Evolutionary conservation across 2,113 vertebrate species (phyloP).

Genomic region (Megaleporinus macrocephalus): DNA sequence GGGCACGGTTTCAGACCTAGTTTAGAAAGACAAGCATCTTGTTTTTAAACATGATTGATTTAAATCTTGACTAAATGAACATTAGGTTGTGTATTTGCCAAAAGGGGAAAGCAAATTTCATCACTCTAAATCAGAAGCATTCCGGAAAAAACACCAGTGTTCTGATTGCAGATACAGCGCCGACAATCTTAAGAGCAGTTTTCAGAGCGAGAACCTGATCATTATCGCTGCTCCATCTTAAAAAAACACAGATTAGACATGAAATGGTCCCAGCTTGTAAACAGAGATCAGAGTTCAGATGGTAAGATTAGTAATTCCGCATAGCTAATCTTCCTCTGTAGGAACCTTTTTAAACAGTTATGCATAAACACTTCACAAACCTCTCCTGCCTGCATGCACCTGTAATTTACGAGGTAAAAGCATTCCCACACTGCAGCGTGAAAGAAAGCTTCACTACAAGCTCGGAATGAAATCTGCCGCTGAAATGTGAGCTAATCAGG

Average conservation of each 20-base stretch:
- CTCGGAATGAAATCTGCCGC: constrained; percentile 55
- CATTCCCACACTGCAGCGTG: constrained; percentile 1
- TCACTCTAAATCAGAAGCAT: constrained; percentile 19
- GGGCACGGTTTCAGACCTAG: neutral
- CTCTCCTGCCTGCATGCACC: neutral
- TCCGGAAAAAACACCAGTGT: constrained; percentile 47
- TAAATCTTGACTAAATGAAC: neutral
- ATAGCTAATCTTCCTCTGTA: constrained; percentile 62
- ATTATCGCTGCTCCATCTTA: constrained; percentile 70
- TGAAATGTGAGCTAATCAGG: constrained; percentile 62
- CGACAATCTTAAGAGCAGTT: constrained; percentile 29
- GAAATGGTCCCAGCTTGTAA: constrained; percentile 58
- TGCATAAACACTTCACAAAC: constrained; percentile 40
- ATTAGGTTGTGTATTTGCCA: constrained; percentile 1
- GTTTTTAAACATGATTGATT: neutral
- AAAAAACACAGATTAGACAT: constrained; percentile 68
- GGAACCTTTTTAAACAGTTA: constrained; percentile 57
- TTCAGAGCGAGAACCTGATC: constrained; percentile 22
- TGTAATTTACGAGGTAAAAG: constrained; percentile 20
- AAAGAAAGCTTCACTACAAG: constrained; percentile 45
- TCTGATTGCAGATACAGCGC: constrained; percentile 62
- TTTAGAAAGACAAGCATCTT: neutral
- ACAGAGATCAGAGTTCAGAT: constrained; percentile 70
- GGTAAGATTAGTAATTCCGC: constrained; percentile 64
- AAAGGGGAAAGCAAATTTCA: constrained; percentile 13